Percentiles rank a stretch among this genome's conserved stretches.
Evolutionary conservation across 2,888 invertebrate genomes (phyloP).

Genomic region (Xestia sexstrigata): DNA sequence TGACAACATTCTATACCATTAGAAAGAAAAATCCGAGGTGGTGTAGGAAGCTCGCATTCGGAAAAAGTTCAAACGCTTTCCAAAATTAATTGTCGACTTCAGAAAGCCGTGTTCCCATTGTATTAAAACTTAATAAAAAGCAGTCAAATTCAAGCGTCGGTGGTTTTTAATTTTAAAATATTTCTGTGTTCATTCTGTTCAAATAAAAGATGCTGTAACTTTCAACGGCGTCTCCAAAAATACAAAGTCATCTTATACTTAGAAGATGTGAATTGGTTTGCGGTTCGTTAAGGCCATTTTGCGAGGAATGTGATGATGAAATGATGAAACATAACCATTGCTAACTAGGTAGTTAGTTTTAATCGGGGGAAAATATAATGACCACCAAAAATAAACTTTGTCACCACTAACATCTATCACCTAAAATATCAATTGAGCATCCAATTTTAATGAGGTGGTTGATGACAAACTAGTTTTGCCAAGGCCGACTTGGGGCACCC

Average conservation of each 20-base stretch:
- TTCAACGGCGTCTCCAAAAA: constrained; percentile 8
- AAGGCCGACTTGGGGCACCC: too few species aligned
- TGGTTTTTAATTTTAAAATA: constrained; percentile 25
- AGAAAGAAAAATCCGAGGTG: constrained; percentile 7
- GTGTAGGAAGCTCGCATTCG: constrained; percentile 2
- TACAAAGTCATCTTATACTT: constrained; percentile 4
- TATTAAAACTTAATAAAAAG: constrained; percentile 45
- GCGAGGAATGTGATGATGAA: constrained; percentile 31
- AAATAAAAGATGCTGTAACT: neutral
- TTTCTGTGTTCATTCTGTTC: constrained; percentile 13
- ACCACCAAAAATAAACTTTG: too few species aligned
- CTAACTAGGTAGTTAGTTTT: neutral
- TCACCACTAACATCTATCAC: too few species aligned
- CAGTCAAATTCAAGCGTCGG: constrained; percentile 15
- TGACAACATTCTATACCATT: constrained; percentile 15
- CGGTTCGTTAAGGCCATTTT: constrained; percentile 28
- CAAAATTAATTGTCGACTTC: constrained; percentile 43
- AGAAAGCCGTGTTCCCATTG: constrained; percentile 26
- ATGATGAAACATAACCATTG: neutral
- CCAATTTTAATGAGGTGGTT: too few species aligned
- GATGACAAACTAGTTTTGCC: too few species aligned
- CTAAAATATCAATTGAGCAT: too few species aligned
- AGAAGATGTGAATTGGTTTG: constrained; percentile 27
- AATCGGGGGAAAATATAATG: neutral
- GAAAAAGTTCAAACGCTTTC: constrained; percentile 46